phyloP scores from a whole-genome alignment of 2,113 vertebrate genomes.

The Equus quagga region DNA sequence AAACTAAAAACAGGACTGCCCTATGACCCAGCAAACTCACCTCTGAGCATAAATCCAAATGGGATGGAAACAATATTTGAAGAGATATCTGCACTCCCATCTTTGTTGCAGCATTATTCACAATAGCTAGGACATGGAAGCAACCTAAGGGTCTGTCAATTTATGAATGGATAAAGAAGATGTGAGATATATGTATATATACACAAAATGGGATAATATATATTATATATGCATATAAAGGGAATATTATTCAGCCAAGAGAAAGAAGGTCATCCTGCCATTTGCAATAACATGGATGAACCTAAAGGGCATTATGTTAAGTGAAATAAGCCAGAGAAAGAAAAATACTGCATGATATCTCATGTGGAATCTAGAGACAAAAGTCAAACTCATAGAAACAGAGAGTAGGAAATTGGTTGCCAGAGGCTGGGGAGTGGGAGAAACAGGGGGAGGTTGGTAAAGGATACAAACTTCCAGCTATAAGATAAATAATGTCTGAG shows the following conservation, averaged over 20 bases:
- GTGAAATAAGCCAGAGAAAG: background rate
- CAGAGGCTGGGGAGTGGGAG: background rate
- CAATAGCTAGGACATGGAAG: background rate
- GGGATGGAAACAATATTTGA: background rate
- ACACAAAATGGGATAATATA: background rate
- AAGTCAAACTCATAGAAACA: background rate
- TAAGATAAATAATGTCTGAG: background rate
- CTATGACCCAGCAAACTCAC: background rate
- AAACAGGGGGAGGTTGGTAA: background rate
- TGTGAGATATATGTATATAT: background rate
- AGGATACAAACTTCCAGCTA: background rate
- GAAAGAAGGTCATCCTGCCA: background rate
- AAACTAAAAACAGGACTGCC: background rate
- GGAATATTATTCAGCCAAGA: background rate
- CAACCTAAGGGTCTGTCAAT: background rate
- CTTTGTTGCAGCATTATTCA: background rate
- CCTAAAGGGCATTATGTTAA: background rate
- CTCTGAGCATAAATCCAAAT: background rate
- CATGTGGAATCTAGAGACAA: background rate
- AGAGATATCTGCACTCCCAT: background rate
- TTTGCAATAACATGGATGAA: background rate
- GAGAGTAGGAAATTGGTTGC: too few relatives aligned
- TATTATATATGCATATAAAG: background rate
- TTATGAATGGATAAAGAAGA: background rate
- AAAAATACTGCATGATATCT: background rate